phyloP scores from a whole-genome alignment of 2,113 vertebrate species.

The Melierax canorus region DNA sequence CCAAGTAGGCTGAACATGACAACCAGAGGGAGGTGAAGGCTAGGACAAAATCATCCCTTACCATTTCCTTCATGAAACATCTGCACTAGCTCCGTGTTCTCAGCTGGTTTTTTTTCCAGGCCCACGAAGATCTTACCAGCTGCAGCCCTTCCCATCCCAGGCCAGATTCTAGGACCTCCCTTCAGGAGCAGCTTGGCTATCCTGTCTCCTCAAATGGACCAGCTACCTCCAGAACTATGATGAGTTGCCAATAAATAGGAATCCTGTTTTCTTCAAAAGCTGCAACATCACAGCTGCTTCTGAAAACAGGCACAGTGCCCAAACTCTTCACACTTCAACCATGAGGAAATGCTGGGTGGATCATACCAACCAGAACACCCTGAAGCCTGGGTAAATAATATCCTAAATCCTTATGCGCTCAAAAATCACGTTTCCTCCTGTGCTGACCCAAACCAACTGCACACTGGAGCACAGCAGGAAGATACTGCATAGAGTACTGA shows the following conservation, averaged over 20 bases:
- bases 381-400: not conserved
- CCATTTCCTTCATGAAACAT: not conserved
- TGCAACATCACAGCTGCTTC: not conserved
- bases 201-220: not conserved
- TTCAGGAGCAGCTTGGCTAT: not conserved
- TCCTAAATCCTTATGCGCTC: too few relatives aligned
- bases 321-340: not conserved
- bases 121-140: not conserved
- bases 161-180: not conserved
- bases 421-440: not conserved
- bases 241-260: not conserved
- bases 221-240: not conserved
- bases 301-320: not conserved
- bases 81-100: not conserved
- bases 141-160: not conserved
- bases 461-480: not conserved
- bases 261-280: not conserved
- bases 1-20: not conserved
- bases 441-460: not conserved
- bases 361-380: not conserved
- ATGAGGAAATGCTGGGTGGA: not conserved
- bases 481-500: not conserved
- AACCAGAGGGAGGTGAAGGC: not conserved
- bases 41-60: not conserved
- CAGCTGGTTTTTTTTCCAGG: not conserved